These are phyloP conservation scores for Psilopogon haemacephalus DNA, from an alignment of 2,113 vertebrate genomes.

Conservation along the genomic window DNA sequence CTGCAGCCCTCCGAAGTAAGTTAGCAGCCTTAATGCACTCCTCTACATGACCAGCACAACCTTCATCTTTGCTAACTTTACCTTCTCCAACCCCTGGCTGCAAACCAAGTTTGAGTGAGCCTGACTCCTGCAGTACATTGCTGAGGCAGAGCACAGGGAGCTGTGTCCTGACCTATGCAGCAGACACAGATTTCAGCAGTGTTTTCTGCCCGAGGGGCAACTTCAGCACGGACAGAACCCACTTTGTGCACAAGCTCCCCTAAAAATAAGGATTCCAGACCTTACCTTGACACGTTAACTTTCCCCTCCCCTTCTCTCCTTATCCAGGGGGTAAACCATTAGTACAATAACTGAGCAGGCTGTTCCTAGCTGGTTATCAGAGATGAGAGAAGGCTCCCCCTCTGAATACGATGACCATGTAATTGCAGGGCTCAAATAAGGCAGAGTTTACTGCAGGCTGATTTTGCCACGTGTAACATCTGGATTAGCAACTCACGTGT, in stretches of 20 bases:
- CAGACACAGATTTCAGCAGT: background rate
- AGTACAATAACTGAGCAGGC: background rate
- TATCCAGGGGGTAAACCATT: background rate
- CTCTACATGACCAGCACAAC: background rate
- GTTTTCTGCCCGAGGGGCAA: background rate
- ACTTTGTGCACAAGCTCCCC: background rate
- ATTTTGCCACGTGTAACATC: conserved; percentile 12
- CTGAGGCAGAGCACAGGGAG: background rate
- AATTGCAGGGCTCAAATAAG: conserved; percentile 7
- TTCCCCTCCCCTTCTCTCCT: accelerated
- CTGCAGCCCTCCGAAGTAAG: accelerated
- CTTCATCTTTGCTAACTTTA: background rate
- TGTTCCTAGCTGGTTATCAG: background rate
- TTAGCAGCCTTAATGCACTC: background rate
- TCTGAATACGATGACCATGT: background rate
- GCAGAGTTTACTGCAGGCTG: background rate
- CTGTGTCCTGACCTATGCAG: background rate
- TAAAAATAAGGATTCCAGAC: background rate
- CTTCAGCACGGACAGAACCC: background rate
- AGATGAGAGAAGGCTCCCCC: background rate
- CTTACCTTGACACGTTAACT: background rate
- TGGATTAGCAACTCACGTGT: conserved; percentile 65
- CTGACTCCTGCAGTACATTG: background rate
- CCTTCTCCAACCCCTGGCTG: background rate
- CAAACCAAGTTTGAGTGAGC: background rate